phyloP scores from a whole-genome alignment of 2,113 vertebrate species.

The Spermophilus dauricus region DNA sequence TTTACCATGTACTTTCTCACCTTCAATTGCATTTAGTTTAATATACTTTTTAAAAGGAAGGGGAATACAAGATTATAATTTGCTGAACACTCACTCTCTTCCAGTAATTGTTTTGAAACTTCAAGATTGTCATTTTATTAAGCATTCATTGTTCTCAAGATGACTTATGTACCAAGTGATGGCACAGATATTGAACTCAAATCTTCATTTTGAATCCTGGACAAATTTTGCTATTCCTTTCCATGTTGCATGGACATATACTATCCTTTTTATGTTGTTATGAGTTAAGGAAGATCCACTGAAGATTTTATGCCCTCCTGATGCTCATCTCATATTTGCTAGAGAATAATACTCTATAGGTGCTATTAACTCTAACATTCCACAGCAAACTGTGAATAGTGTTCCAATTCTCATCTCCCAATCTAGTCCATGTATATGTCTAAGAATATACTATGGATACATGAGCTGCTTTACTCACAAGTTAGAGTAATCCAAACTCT shows the following conservation, averaged over 20 bases:
- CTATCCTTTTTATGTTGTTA: neutral
- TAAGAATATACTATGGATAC: neutral
- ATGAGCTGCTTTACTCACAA: neutral
- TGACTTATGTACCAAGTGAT: neutral
- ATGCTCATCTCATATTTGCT: neutral
- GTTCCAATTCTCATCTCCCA: neutral
- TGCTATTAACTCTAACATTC: neutral
- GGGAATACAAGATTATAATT: neutral
- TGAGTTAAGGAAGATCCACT: neutral
- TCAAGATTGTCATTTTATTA: neutral
- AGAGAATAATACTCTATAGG: neutral
- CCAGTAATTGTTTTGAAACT: neutral
- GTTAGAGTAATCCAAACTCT: neutral
- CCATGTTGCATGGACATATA: neutral
- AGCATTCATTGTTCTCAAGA: neutral
- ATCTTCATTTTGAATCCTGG: constrained; percentile 7
- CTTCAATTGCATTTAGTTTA: constrained; percentile 15
- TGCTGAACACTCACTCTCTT: neutral
- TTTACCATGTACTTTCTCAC: neutral
- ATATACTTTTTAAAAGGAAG: neutral
- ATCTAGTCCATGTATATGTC: neutral
- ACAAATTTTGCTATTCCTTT: neutral
- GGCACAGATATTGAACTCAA: constrained; percentile 8
- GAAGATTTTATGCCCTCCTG: neutral
- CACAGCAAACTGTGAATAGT: neutral